Conservation (phyloP, 2,113 vertebrate genomes). For the Planiliza haematocheilus region DNA sequence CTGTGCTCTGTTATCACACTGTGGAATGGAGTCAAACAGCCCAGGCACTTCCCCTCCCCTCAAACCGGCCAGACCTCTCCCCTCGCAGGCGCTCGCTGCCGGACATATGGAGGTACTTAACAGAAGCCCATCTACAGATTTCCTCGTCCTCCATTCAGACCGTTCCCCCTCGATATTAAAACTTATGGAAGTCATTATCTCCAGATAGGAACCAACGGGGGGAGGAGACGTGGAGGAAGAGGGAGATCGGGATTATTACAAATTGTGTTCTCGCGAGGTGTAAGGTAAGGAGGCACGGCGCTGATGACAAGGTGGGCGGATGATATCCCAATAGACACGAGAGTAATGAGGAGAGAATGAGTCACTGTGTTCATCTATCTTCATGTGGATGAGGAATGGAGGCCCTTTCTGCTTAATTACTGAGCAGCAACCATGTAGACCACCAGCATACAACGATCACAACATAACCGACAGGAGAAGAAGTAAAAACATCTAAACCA, state of each 20-base stretch:
- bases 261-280: conserved; percentile 43
- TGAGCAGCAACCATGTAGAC: conserved; percentile 20
- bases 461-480: too few relatives aligned
- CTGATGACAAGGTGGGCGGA: conserved; percentile 47
- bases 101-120: conserved; percentile 83
- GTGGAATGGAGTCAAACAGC: conserved; percentile 48
- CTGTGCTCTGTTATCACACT: conserved; percentile 54
- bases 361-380: conserved; percentile 34
- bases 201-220: conserved; percentile 46
- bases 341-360: conserved; percentile 42
- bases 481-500: too few relatives aligned
- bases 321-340: conserved; percentile 16
- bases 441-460: neutral
- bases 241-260: conserved; percentile 43
- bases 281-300: conserved; percentile 40
- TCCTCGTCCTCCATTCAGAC: conserved; percentile 64
- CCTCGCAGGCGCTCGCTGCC: conserved; percentile 52
- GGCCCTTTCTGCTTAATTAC: conserved; percentile 32
- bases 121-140: conserved; percentile 83
- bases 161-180: conserved; percentile 71
- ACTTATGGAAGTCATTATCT: conserved; percentile 78
- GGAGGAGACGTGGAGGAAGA: conserved; percentile 28
- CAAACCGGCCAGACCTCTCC: conserved; percentile 45
- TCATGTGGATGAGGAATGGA: conserved; percentile 22
- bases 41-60: conserved; percentile 30